phyloP scores from a whole-genome alignment of 2,888 invertebrate species.

The Elmis aenea region DNA sequence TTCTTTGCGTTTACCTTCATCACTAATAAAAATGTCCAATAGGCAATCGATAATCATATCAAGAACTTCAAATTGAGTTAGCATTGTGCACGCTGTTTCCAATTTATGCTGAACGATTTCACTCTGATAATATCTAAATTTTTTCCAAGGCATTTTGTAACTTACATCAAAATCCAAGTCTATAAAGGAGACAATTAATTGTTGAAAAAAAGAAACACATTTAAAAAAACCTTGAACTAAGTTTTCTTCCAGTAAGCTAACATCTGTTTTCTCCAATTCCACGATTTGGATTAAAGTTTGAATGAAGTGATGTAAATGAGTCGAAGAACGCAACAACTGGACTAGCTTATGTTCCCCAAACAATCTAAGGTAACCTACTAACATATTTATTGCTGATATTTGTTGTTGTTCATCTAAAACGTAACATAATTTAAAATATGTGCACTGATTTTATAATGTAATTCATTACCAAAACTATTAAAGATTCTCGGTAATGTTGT shows the following conservation, averaged over 20 bases:
- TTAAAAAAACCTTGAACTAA: conserved; percentile 44
- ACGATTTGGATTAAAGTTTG: conserved; percentile 52
- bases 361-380: conserved; percentile 62
- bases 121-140: conserved; percentile 56
- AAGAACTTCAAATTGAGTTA: conserved; percentile 54
- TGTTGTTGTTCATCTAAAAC: conserved; percentile 57
- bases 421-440: conserved; percentile 2
- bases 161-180: conserved; percentile 42
- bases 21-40: conserved; percentile 53
- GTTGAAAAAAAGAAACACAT: too few relatives aligned
- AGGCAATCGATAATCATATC: conserved; percentile 59
- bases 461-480: conserved; percentile 53
- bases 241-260: conserved; percentile 53
- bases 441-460: background rate
- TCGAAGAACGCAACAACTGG: conserved; percentile 51
- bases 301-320: conserved; percentile 55
- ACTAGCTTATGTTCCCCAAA: conserved; percentile 55
- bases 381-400: conserved; percentile 55
- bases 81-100: conserved; percentile 50
- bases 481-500: conserved; percentile 62
- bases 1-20: conserved; percentile 55
- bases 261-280: conserved; percentile 48
- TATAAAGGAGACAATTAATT: too few relatives aligned
- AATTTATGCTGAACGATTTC: conserved; percentile 48
- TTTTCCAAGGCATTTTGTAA: conserved; percentile 57